Evolutionary conservation across 35 echinoderm and acorn worm species (phyloP).

Genomic region (Acanthaster planci): DNA sequence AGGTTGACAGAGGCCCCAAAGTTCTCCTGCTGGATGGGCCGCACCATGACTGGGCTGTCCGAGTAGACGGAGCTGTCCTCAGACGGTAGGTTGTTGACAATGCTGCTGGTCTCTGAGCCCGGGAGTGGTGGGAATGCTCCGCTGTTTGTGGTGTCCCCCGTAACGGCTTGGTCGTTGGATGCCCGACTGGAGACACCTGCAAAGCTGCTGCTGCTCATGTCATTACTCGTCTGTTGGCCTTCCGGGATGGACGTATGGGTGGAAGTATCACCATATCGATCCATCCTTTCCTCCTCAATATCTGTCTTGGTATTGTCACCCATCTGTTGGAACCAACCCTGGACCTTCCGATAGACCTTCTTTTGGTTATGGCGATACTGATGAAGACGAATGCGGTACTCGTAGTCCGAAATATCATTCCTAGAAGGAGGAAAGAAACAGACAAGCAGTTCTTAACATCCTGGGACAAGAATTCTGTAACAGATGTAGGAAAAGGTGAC

Average conservation of each 20-base stretch:
- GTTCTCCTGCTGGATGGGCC: neutral
- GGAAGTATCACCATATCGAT: neutral
- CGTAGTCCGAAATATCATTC: conserved; percentile 57
- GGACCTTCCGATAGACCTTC: conserved; percentile 51
- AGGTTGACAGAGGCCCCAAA: conserved; percentile 41
- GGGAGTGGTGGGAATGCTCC: neutral
- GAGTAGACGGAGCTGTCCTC: conserved; percentile 61
- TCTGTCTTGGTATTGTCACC: conserved; percentile 5
- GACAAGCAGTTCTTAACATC: too few relatives aligned
- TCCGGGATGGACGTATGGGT: conserved; percentile 14
- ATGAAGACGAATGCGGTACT: conserved; percentile 49
- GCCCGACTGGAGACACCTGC: conserved; percentile 15
- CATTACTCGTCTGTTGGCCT: conserved; percentile 20
- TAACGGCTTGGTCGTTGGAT: neutral
- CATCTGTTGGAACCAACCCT: conserved; percentile 68
- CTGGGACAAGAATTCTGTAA: too few relatives aligned
- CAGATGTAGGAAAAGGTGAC: too few relatives aligned
- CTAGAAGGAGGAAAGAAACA: neutral
- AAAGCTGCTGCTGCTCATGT: conserved; percentile 28
- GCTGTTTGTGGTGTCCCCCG: neutral
- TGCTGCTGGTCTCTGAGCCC: conserved; percentile 12
- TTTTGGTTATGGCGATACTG: conserved; percentile 65
- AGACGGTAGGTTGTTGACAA: conserved; percentile 12
- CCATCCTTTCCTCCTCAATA: neutral
- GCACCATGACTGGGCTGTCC: conserved; percentile 36